Evolutionary conservation across 1,140 invertebrate species (phyloP).

Genomic region (Drosophila setifemur): DNA sequence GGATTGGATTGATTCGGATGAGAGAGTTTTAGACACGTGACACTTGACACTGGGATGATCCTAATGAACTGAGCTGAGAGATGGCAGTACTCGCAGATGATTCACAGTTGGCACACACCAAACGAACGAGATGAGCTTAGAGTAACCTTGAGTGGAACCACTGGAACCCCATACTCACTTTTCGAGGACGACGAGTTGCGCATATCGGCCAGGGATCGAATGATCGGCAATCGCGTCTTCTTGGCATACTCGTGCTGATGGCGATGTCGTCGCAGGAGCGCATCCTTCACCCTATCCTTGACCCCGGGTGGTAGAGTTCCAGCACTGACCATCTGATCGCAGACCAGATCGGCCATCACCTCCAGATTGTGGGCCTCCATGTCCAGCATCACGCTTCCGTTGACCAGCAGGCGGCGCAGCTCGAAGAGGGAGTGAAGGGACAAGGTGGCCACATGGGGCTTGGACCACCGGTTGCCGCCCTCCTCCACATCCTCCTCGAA

Average conservation of each 20-base stretch:
- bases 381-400: constrained; percentile 95
- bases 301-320: constrained; percentile 89
- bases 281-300: constrained; percentile 93
- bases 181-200: constrained; percentile 97
- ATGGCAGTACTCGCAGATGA: constrained; percentile 17
- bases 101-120: constrained; percentile 45
- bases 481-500: constrained; percentile 98
- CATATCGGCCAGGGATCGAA: constrained; percentile 97
- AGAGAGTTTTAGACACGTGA: constrained; percentile 62
- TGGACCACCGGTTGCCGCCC: constrained; percentile 96
- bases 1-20: constrained; percentile 53
- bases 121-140: constrained; percentile 62
- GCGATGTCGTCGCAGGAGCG: constrained; percentile 93
- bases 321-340: constrained; percentile 95
- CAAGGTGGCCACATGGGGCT: constrained; percentile 96
- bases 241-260: constrained; percentile 95
- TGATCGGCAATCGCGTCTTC: constrained; percentile 95
- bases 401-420: constrained; percentile 92
- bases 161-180: constrained; percentile 88
- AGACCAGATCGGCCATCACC: constrained; percentile 93
- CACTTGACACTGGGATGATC: constrained; percentile 24
- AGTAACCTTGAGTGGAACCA: background rate
- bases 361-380: constrained; percentile 93
- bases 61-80: constrained; percentile 23
- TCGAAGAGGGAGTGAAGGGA: constrained; percentile 96